Conservation (phyloP, 1,140 invertebrate genomes). For the Psilanteris sp. region DNA sequence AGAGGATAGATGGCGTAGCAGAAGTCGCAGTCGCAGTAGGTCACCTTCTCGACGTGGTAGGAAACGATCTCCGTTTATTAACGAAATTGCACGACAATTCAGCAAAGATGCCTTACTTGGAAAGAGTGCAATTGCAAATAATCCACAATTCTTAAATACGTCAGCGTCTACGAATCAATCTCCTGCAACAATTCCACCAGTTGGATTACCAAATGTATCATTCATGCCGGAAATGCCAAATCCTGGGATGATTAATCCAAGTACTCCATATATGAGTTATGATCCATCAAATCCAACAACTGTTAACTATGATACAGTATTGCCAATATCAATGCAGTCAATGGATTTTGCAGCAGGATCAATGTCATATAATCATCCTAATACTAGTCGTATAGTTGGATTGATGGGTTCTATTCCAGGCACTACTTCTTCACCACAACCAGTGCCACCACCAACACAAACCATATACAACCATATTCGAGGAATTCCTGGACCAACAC, state of each 20-base stretch:
- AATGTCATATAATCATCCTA: constrained; percentile 69
- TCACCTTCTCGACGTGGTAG: constrained; percentile 69
- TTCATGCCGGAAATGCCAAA: constrained; percentile 24
- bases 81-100: constrained; percentile 74
- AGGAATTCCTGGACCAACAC: constrained; percentile 14
- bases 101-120: constrained; percentile 58
- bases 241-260: constrained; percentile 24
- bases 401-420: constrained; percentile 38
- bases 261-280: constrained; percentile 68
- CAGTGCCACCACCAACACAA: constrained; percentile 68
- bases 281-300: constrained; percentile 59
- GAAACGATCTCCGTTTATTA: constrained; percentile 76
- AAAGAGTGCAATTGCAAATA: neutral
- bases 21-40: constrained; percentile 62
- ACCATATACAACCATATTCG: constrained; percentile 49
- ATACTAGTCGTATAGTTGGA: constrained; percentile 22
- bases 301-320: constrained; percentile 67
- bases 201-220: neutral
- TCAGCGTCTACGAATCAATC: neutral
- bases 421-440: constrained; percentile 69
- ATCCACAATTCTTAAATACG: constrained; percentile 12
- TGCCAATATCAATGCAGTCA: constrained; percentile 47
- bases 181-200: neutral
- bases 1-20: constrained; percentile 68
- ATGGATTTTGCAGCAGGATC: constrained; percentile 68